phyloP scores from a whole-genome alignment of 1,140 invertebrate species.

The Apis dorsata region DNA sequence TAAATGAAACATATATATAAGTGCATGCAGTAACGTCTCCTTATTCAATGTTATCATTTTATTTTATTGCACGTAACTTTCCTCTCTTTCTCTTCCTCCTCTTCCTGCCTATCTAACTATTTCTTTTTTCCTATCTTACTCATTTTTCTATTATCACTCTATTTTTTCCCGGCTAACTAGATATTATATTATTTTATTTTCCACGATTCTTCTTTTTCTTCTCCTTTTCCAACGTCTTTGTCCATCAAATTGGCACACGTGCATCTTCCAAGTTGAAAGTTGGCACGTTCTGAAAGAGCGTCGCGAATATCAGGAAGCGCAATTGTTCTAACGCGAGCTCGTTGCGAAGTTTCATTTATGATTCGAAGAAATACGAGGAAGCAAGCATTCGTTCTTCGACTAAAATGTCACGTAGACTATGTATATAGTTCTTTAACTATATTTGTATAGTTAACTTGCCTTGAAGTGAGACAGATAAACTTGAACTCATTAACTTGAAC shows the following conservation, averaged over 20 bases:
- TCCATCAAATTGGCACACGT: neutral
- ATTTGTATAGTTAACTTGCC: too few relatives aligned
- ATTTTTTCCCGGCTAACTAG: neutral
- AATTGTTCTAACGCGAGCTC: neutral
- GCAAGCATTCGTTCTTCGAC: neutral
- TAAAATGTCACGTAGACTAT: neutral
- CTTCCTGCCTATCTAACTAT: neutral
- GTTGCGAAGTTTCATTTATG: conserved; percentile 11
- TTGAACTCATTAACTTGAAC: too few relatives aligned
- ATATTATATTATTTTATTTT: conserved; percentile 8
- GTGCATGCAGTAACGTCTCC: neutral
- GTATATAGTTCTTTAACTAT: neutral
- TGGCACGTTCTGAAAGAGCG: neutral
- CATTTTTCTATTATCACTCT: neutral
- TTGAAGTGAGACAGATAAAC: neutral
- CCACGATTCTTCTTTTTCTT: neutral
- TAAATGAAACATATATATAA: neutral
- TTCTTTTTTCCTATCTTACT: neutral
- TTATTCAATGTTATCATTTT: neutral
- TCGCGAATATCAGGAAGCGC: neutral
- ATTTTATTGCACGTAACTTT: neutral
- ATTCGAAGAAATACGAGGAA: too few relatives aligned
- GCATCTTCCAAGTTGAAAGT: neutral
- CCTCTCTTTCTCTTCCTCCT: neutral
- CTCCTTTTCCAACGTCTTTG: neutral